Evolutionary conservation across 2,888 invertebrate genomes (phyloP), one percentile per base, ranked within the genome.

Genomic region (Lepidocyrtoides sp.): DNA sequence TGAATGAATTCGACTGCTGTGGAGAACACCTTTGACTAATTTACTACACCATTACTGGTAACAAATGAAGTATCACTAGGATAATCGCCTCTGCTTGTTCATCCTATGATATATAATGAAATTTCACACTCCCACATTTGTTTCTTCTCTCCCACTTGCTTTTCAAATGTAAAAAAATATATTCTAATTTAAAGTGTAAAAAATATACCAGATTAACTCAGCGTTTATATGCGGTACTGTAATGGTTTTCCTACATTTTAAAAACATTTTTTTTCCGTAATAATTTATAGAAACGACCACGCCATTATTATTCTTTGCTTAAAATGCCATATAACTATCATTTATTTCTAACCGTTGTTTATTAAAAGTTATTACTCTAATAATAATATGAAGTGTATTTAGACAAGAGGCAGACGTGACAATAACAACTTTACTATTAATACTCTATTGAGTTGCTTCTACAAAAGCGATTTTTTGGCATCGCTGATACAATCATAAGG

Each of bases 1-100:
- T 91, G 91, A 92, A 92, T 92, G 88, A 85, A 91, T 48, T 79
- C 75, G 75, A 92, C 92, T 91, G 86, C 91, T 90, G 92, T 90
- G 81, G 44, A 84, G 81, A 88, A 85, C 90, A 83, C 72, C 75
- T 75, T 91, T 81, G 60, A 54, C 60, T 89, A 60, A 85, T 77
- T 87, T 79, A 60, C 32, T 17, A 20, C 26, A n/a, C 77, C 57
- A 85, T 60, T 54, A 81, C 79, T 63, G n/a, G n/a, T n/a, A 29
- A 63, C 41, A 69, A 66, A 63, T 69, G 54, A 69, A 69, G 81
- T 57, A 82, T 81, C 36, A 26, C 69, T 12, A 60, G 51, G 48
- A 48, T 60, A 79, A 81, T 88, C 66, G 66, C 54, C 51, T 88
- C 82, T 57, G 72, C 20, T 54, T 82, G n/a, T 82, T 79, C 51